Percentiles rank a stretch among this genome's conserved stretches.
These are phyloP conservation scores for Bagarius yarrelli DNA, from an alignment of 2,113 vertebrate genomes.

Conservation along the genomic window DNA sequence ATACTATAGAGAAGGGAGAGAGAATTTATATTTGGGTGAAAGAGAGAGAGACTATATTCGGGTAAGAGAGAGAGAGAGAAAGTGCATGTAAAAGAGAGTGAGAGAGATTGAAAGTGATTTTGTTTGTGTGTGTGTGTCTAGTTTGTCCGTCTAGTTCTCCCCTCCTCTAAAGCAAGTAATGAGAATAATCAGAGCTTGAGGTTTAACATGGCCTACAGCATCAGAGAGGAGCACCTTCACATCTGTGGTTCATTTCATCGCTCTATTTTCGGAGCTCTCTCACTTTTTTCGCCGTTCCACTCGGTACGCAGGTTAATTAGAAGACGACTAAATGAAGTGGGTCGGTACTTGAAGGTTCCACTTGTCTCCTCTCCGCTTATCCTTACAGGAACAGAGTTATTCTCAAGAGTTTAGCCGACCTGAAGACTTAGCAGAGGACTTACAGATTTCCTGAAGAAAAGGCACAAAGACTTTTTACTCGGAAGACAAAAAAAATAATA, in stretches of 20 bases:
- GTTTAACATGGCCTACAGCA: slow-evolving; percentile 34
- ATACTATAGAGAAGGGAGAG: too few species aligned
- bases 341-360: slow-evolving; percentile 25
- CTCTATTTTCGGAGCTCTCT: slow-evolving; percentile 26
- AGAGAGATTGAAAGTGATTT: neutral
- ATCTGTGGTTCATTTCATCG: slow-evolving; percentile 30
- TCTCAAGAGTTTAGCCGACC: slow-evolving; percentile 8
- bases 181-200: slow-evolving; percentile 41
- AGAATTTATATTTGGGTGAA: too few species aligned
- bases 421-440: neutral
- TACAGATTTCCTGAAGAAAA: neutral
- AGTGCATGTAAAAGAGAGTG: too few species aligned
- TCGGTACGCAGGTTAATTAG: slow-evolving; percentile 11
- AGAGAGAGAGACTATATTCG: too few species aligned
- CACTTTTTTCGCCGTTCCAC: neutral
- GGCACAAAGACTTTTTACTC: neutral
- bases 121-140: neutral
- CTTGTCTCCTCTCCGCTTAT: slow-evolving; percentile 15
- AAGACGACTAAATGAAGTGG: slow-evolving; percentile 20
- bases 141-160: neutral
- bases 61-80: too few species aligned
- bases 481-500: neutral
- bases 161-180: slow-evolving; percentile 35
- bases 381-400: slow-evolving; percentile 36
- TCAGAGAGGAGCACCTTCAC: slow-evolving; percentile 22